phyloP scores from a whole-genome alignment of 1,140 invertebrate genomes.

The Drosophila subpulchrella region DNA sequence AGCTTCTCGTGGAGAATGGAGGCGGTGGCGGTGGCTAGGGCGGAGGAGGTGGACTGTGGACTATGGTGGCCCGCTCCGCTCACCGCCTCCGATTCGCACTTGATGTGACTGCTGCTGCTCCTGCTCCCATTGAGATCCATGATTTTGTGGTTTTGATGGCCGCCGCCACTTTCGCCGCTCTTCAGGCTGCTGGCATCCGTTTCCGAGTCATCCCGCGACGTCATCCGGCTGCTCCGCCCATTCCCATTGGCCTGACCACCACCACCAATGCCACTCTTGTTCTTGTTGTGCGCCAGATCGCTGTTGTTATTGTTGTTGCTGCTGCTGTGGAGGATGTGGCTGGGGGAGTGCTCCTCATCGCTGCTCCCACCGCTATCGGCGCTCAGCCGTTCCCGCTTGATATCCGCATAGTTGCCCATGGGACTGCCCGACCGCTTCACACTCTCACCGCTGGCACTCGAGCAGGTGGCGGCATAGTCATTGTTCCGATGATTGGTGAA shows the following conservation, averaged over 20 bases:
- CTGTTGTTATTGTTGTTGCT: constrained; percentile 62
- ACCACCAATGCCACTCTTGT: constrained; percentile 52
- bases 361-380: constrained; percentile 58
- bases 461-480: constrained; percentile 63
- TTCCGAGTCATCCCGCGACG: constrained; percentile 74
- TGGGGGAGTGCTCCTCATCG: constrained; percentile 54
- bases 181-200: constrained; percentile 74
- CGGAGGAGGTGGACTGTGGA: background rate
- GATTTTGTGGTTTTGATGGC: constrained; percentile 60
- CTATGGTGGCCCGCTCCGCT: background rate
- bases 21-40: background rate
- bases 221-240: constrained; percentile 68
- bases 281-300: constrained; percentile 73
- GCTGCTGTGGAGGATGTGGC: constrained; percentile 18
- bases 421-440: constrained; percentile 76
- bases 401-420: constrained; percentile 62
- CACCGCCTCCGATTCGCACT: constrained; percentile 47
- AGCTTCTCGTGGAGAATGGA: constrained; percentile 81
- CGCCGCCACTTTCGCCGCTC: constrained; percentile 62
- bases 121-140: constrained; percentile 79
- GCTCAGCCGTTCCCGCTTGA: constrained; percentile 78
- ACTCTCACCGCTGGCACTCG: constrained; percentile 37
- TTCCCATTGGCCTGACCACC: constrained; percentile 24
- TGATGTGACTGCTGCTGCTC: constrained; percentile 54
- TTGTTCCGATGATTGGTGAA: constrained; percentile 70